A percentile compares a stretch with the other conserved stretches of the same genome.
Evolutionary conservation across 1,140 invertebrate species (phyloP).

Genomic region (Drosophila pseudoobscura): DNA sequence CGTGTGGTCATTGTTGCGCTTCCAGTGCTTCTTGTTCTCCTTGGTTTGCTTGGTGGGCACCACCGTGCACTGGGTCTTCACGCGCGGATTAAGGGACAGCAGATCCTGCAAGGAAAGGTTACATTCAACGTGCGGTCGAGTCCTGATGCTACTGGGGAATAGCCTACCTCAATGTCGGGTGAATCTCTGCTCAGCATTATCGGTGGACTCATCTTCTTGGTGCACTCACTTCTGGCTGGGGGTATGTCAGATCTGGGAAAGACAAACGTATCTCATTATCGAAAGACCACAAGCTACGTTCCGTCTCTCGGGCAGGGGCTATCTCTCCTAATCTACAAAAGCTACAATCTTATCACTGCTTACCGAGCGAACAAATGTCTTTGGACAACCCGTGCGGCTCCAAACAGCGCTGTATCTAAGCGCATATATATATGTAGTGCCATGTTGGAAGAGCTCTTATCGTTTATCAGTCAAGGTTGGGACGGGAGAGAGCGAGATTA

Average conservation of each 20-base stretch:
- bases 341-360: no score
- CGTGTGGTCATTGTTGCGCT: conserved; percentile 93
- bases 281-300: not conserved
- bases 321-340: no score
- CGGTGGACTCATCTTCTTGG: conserved; percentile 79
- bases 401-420: conserved; percentile 59
- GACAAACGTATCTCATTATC: no score
- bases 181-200: conserved; percentile 86
- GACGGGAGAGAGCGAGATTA: conserved; percentile 15
- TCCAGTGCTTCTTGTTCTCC: conserved; percentile 96
- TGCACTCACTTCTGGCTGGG: not conserved
- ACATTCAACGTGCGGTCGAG: not conserved
- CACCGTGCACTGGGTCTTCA: conserved; percentile 89
- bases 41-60: conserved; percentile 93
- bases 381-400: not conserved
- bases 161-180: conserved; percentile 88
- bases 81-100: conserved; percentile 92
- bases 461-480: conserved; percentile 58
- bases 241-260: no score
- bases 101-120: conserved; percentile 87
- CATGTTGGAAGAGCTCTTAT: conserved; percentile 16
- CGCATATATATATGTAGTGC: conserved; percentile 24
- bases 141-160: no score
- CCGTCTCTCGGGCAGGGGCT: no score
- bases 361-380: no score